Evolutionary conservation across 1,140 invertebrate species (phyloP).

Genomic region (Drosophila subobscura): DNA sequence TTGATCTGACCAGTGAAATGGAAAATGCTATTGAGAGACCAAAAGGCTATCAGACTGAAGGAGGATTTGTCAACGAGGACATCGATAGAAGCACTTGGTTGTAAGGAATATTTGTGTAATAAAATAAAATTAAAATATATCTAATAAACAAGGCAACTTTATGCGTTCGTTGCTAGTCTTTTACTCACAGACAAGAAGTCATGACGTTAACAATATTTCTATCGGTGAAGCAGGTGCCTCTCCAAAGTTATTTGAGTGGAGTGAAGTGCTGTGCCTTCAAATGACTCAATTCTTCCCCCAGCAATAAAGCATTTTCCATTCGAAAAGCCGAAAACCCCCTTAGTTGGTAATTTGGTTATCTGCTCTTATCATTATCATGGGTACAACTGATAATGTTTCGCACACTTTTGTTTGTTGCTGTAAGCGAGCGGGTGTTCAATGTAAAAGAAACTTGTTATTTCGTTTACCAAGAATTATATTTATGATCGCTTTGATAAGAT

Average conservation of each 20-base stretch:
- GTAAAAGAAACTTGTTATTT: slow-evolving; percentile 27
- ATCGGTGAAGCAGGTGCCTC: slow-evolving; percentile 25
- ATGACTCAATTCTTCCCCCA: neutral
- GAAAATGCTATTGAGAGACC: slow-evolving; percentile 10
- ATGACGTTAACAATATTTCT: slow-evolving; percentile 1
- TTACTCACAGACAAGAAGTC: slow-evolving; percentile 31
- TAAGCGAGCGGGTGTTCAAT: neutral
- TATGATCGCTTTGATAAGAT: slow-evolving; percentile 56
- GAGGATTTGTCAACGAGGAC: slow-evolving; percentile 21
- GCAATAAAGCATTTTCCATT: too few relatives aligned
- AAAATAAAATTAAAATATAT: slow-evolving; percentile 1
- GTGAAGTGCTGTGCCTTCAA: neutral
- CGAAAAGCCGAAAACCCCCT: too few relatives aligned
- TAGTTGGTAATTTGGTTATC: neutral
- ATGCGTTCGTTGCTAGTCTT: slow-evolving; percentile 13
- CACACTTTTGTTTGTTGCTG: neutral
- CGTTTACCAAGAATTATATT: slow-evolving; percentile 26
- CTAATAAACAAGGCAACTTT: slow-evolving; percentile 1
- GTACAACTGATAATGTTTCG: neutral
- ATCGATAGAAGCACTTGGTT: slow-evolving; percentile 52
- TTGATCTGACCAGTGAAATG: slow-evolving; percentile 46
- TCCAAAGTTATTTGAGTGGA: slow-evolving; percentile 12
- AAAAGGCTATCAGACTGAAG: slow-evolving; percentile 3
- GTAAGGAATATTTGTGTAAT: slow-evolving; percentile 14
- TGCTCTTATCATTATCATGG: slow-evolving; percentile 10